These are phyloP conservation scores for Pinctada fucata DNA, from an alignment of 2,888 invertebrate species.

Conservation along the genomic window DNA sequence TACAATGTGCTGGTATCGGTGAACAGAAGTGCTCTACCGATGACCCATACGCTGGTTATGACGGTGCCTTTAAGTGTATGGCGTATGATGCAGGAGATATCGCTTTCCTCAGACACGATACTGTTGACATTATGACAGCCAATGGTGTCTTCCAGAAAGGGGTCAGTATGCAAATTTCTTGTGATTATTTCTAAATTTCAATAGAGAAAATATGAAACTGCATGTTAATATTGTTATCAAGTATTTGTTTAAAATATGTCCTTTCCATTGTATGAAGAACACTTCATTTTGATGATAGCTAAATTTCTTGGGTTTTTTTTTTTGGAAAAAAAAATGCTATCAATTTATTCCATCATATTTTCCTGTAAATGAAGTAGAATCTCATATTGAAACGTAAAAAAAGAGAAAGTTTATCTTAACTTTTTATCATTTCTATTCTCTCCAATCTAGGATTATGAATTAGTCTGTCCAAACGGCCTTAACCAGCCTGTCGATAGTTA, in stretches of 20 bases:
- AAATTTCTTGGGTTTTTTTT: too few relatives aligned
- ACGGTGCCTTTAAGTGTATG: conserved; percentile 89
- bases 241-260: too few relatives aligned
- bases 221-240: too few relatives aligned
- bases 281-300: too few relatives aligned
- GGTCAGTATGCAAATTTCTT: conserved; percentile 25
- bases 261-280: too few relatives aligned
- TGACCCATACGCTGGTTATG: conserved; percentile 90
- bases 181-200: too few relatives aligned
- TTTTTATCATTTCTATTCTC: too few relatives aligned
- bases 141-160: conserved; percentile 42
- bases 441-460: conserved; percentile 84
- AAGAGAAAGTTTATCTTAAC: not conserved
- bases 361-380: not conserved
- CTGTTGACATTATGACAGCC: conserved; percentile 51
- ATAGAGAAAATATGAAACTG: too few relatives aligned
- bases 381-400: not conserved
- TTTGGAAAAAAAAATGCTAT: too few relatives aligned
- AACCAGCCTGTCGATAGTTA: conserved; percentile 88
- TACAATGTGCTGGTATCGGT: conserved; percentile 85
- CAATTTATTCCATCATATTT: not conserved
- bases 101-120: conserved; percentile 84
- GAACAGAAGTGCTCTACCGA: conserved; percentile 78
- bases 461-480: conserved; percentile 92
- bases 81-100: conserved; percentile 89